Percentiles rank a stretch among this genome's conserved stretches.
These are phyloP conservation scores for Archocentrus centrarchus DNA, from an alignment of 2,113 vertebrate genomes.

Conservation along the genomic window DNA sequence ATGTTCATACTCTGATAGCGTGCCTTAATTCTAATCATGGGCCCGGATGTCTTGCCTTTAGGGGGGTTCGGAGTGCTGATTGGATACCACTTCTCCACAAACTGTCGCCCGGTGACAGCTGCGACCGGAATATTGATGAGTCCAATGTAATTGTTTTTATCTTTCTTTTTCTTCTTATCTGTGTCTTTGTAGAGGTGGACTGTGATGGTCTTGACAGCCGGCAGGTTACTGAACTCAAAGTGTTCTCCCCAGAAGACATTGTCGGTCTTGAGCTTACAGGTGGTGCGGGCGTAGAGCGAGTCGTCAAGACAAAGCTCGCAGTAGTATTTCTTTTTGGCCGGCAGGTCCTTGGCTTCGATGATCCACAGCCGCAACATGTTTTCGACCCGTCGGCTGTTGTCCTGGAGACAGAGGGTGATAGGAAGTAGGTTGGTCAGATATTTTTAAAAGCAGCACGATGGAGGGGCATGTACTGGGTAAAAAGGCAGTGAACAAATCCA, in stretches of 20 bases:
- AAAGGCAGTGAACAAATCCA: background rate
- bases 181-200: conserved; percentile 98
- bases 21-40: conserved; percentile 96
- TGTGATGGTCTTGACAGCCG: conserved; percentile 87
- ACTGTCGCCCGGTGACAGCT: conserved; percentile 91
- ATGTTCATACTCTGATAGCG: conserved; percentile 98
- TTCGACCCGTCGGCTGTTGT: conserved; percentile 96
- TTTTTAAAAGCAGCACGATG: background rate
- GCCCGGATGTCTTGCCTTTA: conserved; percentile 91
- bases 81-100: conserved; percentile 97
- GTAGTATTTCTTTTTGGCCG: conserved; percentile 97
- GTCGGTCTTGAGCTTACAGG: conserved; percentile 98
- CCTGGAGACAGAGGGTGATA: conserved; percentile 76
- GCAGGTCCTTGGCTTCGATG: conserved; percentile 98
- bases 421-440: background rate
- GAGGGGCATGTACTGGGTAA: background rate
- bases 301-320: conserved; percentile 97
- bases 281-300: conserved; percentile 96
- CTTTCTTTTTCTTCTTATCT: conserved; percentile 99
- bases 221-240: conserved; percentile 99
- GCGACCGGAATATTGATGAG: conserved; percentile 90
- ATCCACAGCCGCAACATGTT: conserved; percentile 96
- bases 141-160: conserved; percentile 97
- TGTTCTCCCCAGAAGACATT: conserved; percentile 99
- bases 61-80: conserved; percentile 90